phyloP scores from a whole-genome alignment of 2,113 vertebrate species.

The Ahaetulla prasina region DNA sequence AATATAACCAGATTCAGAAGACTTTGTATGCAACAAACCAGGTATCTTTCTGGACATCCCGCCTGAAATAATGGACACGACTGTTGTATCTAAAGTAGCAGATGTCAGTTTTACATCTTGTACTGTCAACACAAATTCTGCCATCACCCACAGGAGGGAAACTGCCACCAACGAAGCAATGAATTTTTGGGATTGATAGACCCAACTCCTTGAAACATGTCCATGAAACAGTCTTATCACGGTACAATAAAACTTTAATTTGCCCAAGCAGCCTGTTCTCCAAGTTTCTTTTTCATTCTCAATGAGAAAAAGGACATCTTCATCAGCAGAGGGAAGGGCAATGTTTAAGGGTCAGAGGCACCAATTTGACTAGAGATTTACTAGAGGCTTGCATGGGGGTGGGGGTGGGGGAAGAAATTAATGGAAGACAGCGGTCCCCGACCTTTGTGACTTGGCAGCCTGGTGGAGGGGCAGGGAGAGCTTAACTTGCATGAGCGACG shows the following conservation, averaged over 20 bases:
- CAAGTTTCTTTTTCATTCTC: not conserved
- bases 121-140: not conserved
- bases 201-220: not conserved
- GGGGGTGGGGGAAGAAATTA: no score
- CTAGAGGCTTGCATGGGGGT: not conserved
- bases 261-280: not conserved
- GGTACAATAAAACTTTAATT: not conserved
- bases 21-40: not conserved
- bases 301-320: not conserved
- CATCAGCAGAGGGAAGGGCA: not conserved
- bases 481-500: no score
- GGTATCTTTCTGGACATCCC: not conserved
- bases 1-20: not conserved
- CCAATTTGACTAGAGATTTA: not conserved
- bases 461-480: no score
- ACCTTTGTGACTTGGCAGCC: no score
- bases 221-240: not conserved
- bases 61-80: not conserved
- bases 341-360: not conserved
- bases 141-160: not conserved
- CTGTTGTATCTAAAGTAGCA: not conserved
- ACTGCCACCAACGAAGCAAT: not conserved
- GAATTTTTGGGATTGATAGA: not conserved
- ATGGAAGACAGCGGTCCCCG: no score
- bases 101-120: not conserved